Evolutionary conservation across 2,888 invertebrate species (phyloP), one percentile per base, ranked within the genome.

Genomic region (Volucella inanis): DNA sequence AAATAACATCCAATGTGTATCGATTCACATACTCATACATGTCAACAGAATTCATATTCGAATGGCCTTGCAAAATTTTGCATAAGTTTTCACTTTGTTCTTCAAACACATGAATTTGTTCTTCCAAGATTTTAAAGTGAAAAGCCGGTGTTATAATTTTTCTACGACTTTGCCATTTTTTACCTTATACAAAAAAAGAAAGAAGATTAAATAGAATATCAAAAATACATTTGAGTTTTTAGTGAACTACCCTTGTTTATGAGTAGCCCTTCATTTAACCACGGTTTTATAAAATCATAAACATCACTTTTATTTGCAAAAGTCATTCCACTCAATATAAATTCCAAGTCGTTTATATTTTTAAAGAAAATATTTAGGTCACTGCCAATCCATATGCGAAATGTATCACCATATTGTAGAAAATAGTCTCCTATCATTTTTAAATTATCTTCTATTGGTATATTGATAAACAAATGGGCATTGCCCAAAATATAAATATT

Each of bases 91-190:
- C 91, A 38, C 93, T 92, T 81, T 95, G 94, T 68, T 93, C 93
- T 87, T 95, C 94, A 89, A 96, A 96, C 0, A 95, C 93, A 1
- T 94, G 94, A 9, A 95, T 89, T 90, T 95, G 96, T 87, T 94
- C 93, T 88, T 95, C 94, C 43, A 96, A 91, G 76, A 96, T 95
- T 88, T 94, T 94, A 90, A 96, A 96, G 90, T 96, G 96, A 90
- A 96, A 96, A 0, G 96, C 94, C 0, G 96, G 95, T 0, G 96
- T 96, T 75, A 96, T 90, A 76, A 96, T 93, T 90, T 95, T 95
- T 47, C 96, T 93, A 22, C 95, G 93, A 0, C 91, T 91, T 87
- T 93, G 93, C 96, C 96, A 96, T 92, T 94, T 94, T 1, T 64
- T 50, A 0, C 87, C 87, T 86, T 1, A 2, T 59, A 62, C 1